Base-by-base conservation (phyloP, 2,797 vertebrate species). In the Ptychobarbus kaznakovi region DNA sequence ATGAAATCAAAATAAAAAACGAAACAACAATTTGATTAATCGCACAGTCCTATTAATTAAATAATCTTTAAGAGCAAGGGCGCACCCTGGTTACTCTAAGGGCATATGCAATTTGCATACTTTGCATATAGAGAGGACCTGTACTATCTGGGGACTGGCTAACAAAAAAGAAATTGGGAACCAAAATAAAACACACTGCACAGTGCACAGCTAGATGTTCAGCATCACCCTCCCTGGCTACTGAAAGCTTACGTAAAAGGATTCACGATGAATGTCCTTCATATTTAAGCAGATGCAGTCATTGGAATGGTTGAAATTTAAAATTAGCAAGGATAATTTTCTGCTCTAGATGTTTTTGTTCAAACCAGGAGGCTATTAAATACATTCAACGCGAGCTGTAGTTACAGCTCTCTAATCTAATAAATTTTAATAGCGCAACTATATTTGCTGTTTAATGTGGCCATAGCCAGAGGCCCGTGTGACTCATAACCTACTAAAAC, bases 401-500 rank as follows among this genome's bases (percentile, higher is more conserved):
- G 51, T 80, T 73, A 80, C 56, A 80, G 53, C 73, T 85, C 25
- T 65, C 22, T 51, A 65, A 74, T 85, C 66, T 72, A 58, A 77
- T 69, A 84, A 0, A 84, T 80, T 79, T 85, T 85, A 79, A 84
- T 53, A 69, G 22, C 46, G 18, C 22, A 61, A 68, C 35, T 63
- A 68, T 11, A 51, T 85, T 80, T 79, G 65, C 42, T 80, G 66
- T 72, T 70, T 61, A 85, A 72, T 42, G 51, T 20, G 42, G 51
- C 66, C 49, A 46, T 72, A 72, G 75, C 83, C 76, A 58, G 75
- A 49, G 76, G 83, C 40, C 18, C 22, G 4, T 51, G 51, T 85
- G 83, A 80, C 53, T 80, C 83, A 85, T 63, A 85, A 79, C 66
- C 66, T 84, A 65, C 49, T 79, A 78, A 80, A 72, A 80, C 20